Evolutionary conservation across 2,888 invertebrate species (phyloP), one percentile per base, ranked within the genome.

Genomic region (Meandrusa payeni): DNA sequence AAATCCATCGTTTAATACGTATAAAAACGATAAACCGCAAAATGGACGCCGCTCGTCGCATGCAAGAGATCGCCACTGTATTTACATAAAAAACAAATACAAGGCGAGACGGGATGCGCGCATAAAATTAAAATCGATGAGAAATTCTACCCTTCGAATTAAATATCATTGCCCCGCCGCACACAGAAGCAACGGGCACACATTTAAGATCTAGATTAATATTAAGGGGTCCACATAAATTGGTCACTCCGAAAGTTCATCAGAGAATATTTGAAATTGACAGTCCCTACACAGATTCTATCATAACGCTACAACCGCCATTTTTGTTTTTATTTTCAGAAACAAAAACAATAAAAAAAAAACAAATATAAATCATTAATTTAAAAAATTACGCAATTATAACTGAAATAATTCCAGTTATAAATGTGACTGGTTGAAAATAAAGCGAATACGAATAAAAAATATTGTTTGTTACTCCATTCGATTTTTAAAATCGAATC

Each of bases 81-180:
- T 87, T 87, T 83, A 85, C 86, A 87, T 87, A 86, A 85, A 86
- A 87, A 86, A 78, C 81, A 82, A 83, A 87, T 86, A 69, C 76
- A 72, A 64, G 61, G 68, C 59, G 82, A 81, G 86, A 86, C 76
- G 81, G 76, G 82, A 81, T 80, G 85, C 76, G 85, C 73, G 86
- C 86, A 86, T 87, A 85, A 85, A 82, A 87, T 87, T 87, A 85
- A 86, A 86, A 86, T 86, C 86, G 85, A 87, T 86, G 81, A 78
- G 80, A 77, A 76, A 72, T 76, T 79, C 76, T 79, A 85, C 86
- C 85, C 85, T 82, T 73, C 82, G 78, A 86, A 85, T 86, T 86
- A 87, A 81, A 85, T 85, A 86, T 85, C 77, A 83, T 76, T 81
- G 82, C 76, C 73, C 76, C 69, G 75, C 69, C 75, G 61, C 75